These are phyloP conservation scores for Drosophila yakuba DNA, from an alignment of 1,140 invertebrate species.

Conservation along the genomic window DNA sequence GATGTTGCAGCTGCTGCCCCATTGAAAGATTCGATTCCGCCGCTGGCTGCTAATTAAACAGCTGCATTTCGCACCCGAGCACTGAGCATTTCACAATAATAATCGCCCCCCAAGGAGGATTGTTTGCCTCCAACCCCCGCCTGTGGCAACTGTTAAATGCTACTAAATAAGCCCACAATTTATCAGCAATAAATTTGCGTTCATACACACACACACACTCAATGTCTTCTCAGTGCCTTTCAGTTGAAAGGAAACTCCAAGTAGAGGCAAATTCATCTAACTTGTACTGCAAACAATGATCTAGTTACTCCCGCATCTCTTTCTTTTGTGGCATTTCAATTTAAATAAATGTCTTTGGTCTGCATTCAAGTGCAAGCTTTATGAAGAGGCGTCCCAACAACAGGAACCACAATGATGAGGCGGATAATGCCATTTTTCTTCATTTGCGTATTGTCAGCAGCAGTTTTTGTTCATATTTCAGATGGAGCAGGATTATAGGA, in stretches of 20 bases:
- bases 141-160: not conserved
- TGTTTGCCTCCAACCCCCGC: constrained; percentile 4
- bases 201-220: constrained; percentile 11
- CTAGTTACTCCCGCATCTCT: constrained; percentile 29
- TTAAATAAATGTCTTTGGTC: constrained; percentile 68
- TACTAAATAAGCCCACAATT: constrained; percentile 62
- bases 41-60: constrained; percentile 64
- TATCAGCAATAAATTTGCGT: constrained; percentile 77
- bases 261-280: constrained; percentile 43
- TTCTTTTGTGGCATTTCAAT: constrained; percentile 70
- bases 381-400: constrained; percentile 53
- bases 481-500: not conserved
- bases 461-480: constrained; percentile 20
- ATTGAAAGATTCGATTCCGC: constrained; percentile 13
- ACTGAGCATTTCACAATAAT: constrained; percentile 53
- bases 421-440: constrained; percentile 62
- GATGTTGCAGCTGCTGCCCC: constrained; percentile 40
- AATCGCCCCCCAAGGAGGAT: constrained; percentile 25
- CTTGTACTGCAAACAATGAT: constrained; percentile 29
- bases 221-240: constrained; percentile 8
- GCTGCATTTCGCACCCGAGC: constrained; percentile 59
- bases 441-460: constrained; percentile 53
- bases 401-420: constrained; percentile 15
- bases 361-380: constrained; percentile 8
- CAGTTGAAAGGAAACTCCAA: not conserved